These are phyloP conservation scores for Eptesicus fuscus DNA, from an alignment of 2,113 vertebrate genomes.

Conservation along the genomic window DNA sequence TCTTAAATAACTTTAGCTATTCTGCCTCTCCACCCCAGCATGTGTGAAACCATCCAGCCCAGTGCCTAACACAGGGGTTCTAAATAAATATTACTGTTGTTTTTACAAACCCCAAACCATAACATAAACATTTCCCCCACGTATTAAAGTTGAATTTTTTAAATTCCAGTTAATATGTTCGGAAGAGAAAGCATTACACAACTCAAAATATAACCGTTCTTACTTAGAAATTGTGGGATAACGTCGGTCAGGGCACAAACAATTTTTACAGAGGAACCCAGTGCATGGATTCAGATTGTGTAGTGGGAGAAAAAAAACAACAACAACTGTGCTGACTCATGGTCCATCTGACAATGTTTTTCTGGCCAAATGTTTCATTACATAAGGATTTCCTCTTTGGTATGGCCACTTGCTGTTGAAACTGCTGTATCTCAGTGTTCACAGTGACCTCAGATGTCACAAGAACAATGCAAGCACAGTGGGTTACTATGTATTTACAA, in stretches of 20 bases:
- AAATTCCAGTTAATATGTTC: not conserved
- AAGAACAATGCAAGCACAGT: not conserved
- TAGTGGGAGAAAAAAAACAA: not conserved
- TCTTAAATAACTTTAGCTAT: not conserved
- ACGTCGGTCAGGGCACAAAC: not conserved
- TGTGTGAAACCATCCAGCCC: not conserved
- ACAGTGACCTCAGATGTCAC: slow-evolving; percentile 15
- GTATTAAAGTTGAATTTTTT: not conserved
- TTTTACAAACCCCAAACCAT: not conserved
- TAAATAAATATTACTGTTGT: not conserved
- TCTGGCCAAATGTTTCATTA: slow-evolving; percentile 52
- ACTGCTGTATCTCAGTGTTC: not conserved
- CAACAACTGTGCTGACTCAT: slow-evolving; percentile 15
- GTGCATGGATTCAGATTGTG: not conserved
- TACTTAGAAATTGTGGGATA: not conserved
- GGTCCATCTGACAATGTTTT: slow-evolving; percentile 53
- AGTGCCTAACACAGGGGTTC: not conserved
- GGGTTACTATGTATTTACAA: not conserved
- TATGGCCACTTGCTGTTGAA: not conserved
- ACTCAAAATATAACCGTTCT: not conserved
- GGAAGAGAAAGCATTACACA: not conserved
- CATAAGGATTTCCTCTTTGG: slow-evolving; percentile 10
- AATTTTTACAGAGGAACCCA: not conserved
- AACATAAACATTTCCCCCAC: not conserved
- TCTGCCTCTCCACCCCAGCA: not conserved